Percentiles rank a stretch among this genome's conserved stretches.
Evolutionary conservation across 2,888 invertebrate species (phyloP).

Genomic region (Sinhomidia bicolor): DNA sequence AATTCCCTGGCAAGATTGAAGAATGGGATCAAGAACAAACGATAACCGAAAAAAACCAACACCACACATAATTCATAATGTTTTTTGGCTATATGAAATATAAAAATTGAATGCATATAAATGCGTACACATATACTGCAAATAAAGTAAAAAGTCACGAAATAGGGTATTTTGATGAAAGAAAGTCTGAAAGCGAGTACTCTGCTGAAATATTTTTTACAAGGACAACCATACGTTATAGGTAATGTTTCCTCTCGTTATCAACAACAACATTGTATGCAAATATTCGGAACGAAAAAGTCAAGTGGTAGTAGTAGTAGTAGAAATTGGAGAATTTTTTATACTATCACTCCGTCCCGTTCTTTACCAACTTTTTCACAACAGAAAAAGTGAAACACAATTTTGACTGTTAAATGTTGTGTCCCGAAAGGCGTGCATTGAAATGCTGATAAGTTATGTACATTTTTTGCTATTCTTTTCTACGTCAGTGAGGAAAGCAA

Average conservation of each 20-base stretch:
- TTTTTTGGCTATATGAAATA: no score
- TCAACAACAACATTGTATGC: neutral
- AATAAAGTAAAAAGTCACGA: neutral
- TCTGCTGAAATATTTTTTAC: no score
- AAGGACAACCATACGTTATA: neutral
- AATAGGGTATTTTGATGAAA: no score
- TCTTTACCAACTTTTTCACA: neutral
- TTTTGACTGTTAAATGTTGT: no score
- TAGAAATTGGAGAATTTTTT: constrained; percentile 18
- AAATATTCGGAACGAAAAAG: constrained; percentile 13
- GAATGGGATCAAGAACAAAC: constrained; percentile 33
- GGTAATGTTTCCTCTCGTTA: neutral
- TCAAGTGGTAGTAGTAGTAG: no score
- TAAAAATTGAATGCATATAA: no score
- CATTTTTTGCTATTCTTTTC: neutral
- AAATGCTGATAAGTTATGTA: no score
- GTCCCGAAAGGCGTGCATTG: no score
- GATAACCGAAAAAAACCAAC: constrained; percentile 3
- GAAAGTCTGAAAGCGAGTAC: no score
- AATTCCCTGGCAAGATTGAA: neutral
- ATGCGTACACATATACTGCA: no score
- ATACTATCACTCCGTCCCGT: neutral
- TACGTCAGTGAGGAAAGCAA: neutral
- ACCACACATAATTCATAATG: neutral
- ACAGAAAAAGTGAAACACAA: no score